These are phyloP conservation scores for Sebastes alutus DNA, from an alignment of 2,797 vertebrate species.

Conservation along the genomic window DNA sequence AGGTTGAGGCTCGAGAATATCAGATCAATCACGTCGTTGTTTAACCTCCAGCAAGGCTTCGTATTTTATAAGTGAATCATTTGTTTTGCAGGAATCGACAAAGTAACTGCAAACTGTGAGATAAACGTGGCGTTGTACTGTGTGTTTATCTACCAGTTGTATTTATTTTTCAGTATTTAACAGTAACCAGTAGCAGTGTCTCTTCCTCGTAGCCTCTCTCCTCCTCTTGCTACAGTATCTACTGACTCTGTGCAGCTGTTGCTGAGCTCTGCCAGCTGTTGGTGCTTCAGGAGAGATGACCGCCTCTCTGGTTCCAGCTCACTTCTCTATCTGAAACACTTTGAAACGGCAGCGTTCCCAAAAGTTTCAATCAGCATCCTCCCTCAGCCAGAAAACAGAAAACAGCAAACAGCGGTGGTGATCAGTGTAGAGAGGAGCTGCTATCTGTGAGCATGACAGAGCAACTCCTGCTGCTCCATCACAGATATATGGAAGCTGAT, in stretches of 20 bases:
- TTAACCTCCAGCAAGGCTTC: too few species aligned
- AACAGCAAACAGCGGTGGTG: too few species aligned
- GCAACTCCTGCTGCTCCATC: background rate
- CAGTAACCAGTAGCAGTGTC: background rate
- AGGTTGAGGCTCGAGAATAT: too few species aligned
- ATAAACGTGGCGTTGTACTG: too few species aligned
- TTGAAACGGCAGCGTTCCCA: background rate
- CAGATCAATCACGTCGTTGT: too few species aligned
- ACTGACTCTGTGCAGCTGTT: background rate
- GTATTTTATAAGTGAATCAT: too few species aligned
- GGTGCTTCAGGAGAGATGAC: background rate
- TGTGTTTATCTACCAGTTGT: too few species aligned
- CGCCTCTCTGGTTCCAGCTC: conserved; percentile 6
- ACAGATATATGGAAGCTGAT: background rate
- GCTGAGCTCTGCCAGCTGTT: background rate
- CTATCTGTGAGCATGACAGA: background rate
- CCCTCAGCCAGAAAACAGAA: too few species aligned
- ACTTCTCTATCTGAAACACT: background rate
- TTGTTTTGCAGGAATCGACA: too few species aligned
- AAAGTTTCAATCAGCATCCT: conserved; percentile 21
- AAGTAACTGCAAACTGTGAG: too few species aligned
- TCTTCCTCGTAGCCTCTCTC: background rate
- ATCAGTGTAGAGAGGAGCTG: background rate
- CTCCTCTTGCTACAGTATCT: background rate
- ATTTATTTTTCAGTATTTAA: too few species aligned